A percentile compares a stretch with the other conserved stretches of the same genome.
Conservation (phyloP, 2,113 vertebrate genomes). For the Eublepharis macularius region DNA sequence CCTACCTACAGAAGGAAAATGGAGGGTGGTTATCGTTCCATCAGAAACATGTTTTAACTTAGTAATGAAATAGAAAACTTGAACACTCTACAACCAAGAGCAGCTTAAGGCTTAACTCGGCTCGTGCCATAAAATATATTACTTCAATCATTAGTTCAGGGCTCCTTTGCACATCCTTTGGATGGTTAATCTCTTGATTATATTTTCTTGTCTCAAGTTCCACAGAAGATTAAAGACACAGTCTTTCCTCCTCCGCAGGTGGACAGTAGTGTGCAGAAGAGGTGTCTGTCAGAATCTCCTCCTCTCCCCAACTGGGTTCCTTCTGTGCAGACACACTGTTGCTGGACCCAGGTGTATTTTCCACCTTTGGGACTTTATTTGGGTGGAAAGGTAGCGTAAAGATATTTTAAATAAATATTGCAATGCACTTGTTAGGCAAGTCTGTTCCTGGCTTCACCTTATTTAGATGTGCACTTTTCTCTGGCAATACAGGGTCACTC, state of each 20-base stretch:
- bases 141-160: neutral
- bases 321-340: no score
- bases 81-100: slow-evolving; percentile 13
- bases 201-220: neutral
- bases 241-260: no score
- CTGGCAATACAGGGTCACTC: no score
- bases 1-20: neutral
- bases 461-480: no score
- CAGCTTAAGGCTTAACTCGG: neutral
- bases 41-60: neutral
- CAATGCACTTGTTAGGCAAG: no score
- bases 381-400: no score
- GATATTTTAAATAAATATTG: no score
- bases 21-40: neutral
- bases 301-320: neutral
- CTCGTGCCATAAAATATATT: neutral
- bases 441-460: no score
- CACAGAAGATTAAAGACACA: neutral
- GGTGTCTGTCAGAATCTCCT: neutral
- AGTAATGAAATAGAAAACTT: neutral
- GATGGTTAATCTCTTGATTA: no score
- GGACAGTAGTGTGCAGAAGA: neutral
- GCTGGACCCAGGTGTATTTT: no score
- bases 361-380: no score
- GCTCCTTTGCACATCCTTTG: neutral